Evolutionary conservation across 2,113 vertebrate genomes (phyloP), one percentile per base, ranked within the genome.

Genomic region (Rostratula benghalensis): DNA sequence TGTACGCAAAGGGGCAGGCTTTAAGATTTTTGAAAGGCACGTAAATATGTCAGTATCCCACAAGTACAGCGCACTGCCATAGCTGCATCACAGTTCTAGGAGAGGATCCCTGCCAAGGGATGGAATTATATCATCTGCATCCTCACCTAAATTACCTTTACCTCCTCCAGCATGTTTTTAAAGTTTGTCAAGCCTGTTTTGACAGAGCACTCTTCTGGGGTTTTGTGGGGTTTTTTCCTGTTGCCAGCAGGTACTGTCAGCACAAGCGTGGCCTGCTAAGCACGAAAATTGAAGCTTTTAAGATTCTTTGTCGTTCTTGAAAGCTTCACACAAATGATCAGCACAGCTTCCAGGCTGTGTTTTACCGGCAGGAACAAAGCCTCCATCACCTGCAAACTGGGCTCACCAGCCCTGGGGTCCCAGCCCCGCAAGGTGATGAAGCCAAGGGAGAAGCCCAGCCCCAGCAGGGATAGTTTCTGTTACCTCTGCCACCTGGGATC

Each of bases 401-500:
- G 46, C 13, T 85, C n/a, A 5, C 6, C 35, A 89, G 50, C 68
- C 70, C 69, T n/a, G 17, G 21, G 13, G 28, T 85, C 20, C 31
- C 37, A n/a, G 45, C 57, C 3, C 18, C 16, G 3, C 7, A 3
- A 22, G 31, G 57, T 89, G 64, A 70, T 45, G 25, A 82, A 81
- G 39, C 19, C 9, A 2, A 41, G 45, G 51, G 60, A 67, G 77
- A 70, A 91, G 83, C 69, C 53, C 30, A 86, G 69, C 1, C 7
- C 60, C 92, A 93, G 81, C 43, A 89, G 89, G 79, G 59, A 69
- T 57, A 24, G 82, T 80, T 96, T 86, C 89, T 64, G 67, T 61
- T 65, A 81, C 61, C 25, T 83, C 24, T 68, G 4, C 35, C 8
- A 18, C 39, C 39, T 56, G 37, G 24, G 64, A 89, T 93, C 60